Evolutionary conservation across 2,797 vertebrate genomes (phyloP), one percentile per base, ranked within the genome.

Genomic region (Kryptolebias ocellatus): DNA sequence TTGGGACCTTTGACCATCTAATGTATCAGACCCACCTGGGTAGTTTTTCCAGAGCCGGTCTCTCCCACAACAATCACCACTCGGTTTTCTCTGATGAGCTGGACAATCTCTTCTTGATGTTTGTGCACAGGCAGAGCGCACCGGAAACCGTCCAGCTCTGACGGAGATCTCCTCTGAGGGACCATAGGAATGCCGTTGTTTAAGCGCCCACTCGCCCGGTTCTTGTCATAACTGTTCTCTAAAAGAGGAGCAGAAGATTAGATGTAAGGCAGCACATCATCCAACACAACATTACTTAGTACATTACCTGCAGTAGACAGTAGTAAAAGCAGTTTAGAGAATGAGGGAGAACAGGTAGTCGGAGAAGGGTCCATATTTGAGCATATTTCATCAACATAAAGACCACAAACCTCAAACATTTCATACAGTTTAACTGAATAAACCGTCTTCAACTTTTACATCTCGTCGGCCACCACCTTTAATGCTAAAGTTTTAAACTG

Each of bases 11-110:
- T 52, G 10, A 20, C 11, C 12, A 7, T 6, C 4, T 18, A 42
- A 11, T 59, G 5, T 27, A n/a, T 55, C 7, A 1, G 6, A 73
- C 79, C 8, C 57, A 92, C 90, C 84, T 90, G 98, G 37, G 97
- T 99, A 20, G 97, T 99, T 92, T 99, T 99, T 79, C 98, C 98
- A 46, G 96, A 99, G 74, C 98, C 97, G 0, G 97, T 98, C 87
- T 98, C 97, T 81, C 98, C 97, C 64, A 98, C 70, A 83, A 99
- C 91, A 74, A 99, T 90, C 80, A 98, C 92, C 74, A 97, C 93
- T 80, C 92, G 94, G 90, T 96, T 94, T 16, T 96, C 95, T 79
- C 94, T 93, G 83, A 99, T 95, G 72, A 95, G 93, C 67, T 91
- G 87, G 50, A 98, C 70, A 51, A 98, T 97, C 90, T 98, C 95